phyloP scores from a whole-genome alignment of 2,113 vertebrate species.

The Peromyscus polionotus region DNA sequence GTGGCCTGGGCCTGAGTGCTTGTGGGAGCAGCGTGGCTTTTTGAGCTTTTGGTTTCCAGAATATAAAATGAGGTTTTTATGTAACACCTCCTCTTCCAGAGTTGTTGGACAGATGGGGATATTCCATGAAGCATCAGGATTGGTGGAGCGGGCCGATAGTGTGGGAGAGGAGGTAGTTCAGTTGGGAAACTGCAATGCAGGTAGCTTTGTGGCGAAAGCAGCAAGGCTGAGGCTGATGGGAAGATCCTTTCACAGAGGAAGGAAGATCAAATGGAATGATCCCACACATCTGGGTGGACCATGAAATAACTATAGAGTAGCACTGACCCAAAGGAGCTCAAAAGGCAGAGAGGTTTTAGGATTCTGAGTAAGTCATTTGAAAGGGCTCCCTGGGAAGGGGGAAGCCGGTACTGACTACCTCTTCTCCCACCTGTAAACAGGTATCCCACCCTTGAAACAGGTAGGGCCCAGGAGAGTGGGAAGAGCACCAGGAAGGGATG shows the following conservation, averaged over 20 bases:
- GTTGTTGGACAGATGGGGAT: background rate
- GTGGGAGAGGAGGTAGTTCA: background rate
- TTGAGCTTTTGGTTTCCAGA: background rate
- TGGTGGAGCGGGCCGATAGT: background rate
- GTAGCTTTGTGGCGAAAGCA: background rate
- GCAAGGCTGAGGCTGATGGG: background rate
- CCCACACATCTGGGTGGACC: background rate
- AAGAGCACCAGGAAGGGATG: background rate
- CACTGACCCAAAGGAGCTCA: background rate
- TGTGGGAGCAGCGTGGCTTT: background rate
- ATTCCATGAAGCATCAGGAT: background rate
- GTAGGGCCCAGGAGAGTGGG: background rate
- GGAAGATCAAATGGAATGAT: background rate
- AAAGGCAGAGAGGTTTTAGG: accelerated
- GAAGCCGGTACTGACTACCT: background rate
- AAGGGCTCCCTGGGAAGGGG: background rate
- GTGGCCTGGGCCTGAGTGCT: background rate
- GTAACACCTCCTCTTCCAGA: background rate
- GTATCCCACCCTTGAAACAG: background rate
- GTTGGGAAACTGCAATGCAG: background rate
- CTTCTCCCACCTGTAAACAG: background rate
- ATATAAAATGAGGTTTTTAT: background rate
- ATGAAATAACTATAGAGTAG: background rate
- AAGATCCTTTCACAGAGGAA: background rate
- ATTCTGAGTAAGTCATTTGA: background rate